These are phyloP conservation scores for Amblyornis subalaris DNA, from an alignment of 2,113 vertebrate species.

Conservation along the genomic window DNA sequence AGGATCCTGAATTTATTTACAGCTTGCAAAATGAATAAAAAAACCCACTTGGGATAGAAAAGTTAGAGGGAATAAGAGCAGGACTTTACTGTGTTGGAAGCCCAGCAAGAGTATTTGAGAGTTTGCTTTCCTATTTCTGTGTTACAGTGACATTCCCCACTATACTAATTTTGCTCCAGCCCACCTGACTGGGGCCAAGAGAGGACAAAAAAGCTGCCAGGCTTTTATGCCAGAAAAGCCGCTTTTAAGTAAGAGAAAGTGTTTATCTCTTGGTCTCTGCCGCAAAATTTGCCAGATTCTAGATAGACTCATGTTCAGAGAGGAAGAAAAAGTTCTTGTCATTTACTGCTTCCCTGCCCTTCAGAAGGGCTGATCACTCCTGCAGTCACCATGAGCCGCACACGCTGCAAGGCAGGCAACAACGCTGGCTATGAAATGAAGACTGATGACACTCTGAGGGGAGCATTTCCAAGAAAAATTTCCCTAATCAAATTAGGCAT, in stretches of 20 bases:
- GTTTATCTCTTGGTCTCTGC: not conserved
- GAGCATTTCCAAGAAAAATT: not conserved
- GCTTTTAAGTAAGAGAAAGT: not conserved
- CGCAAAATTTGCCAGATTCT: not conserved
- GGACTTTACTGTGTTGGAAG: not conserved
- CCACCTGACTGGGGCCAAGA: not conserved
- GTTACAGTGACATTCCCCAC: not conserved
- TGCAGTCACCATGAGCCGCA: not conserved
- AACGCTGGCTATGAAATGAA: not conserved
- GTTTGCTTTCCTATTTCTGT: not conserved
- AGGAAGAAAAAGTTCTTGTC: accelerated
- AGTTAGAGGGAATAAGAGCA: not conserved
- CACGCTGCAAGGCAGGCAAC: not conserved
- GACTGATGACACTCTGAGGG: not conserved
- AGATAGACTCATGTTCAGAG: not conserved
- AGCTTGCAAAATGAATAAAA: not conserved
- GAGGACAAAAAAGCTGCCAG: not conserved
- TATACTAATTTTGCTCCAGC: not conserved
- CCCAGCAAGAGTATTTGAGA: not conserved
- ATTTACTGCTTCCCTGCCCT: not conserved
- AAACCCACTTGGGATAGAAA: not conserved
- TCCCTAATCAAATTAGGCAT: not conserved
- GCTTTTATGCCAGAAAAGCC: not conserved
- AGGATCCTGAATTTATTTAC: not conserved
- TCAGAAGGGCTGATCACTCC: not conserved